phyloP scores from a whole-genome alignment of 2,113 vertebrate species.

The Poicephalus gulielmi region DNA sequence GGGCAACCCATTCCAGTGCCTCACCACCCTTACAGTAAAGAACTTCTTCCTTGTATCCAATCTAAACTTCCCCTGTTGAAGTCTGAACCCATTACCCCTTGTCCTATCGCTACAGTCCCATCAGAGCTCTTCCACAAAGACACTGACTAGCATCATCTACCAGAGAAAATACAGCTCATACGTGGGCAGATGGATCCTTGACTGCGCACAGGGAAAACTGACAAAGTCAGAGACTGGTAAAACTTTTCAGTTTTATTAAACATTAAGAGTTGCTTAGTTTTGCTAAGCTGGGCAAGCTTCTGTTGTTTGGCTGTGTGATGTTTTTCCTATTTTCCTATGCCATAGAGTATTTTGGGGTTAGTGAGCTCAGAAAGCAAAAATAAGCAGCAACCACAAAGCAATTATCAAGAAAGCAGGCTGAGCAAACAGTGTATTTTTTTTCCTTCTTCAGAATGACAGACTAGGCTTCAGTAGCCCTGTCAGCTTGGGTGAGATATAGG shows the following conservation, averaged over 20 bases:
- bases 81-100: no score
- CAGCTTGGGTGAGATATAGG: background rate
- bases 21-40: no score
- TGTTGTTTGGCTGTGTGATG: background rate
- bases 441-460: slow-evolving; percentile 25
- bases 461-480: background rate
- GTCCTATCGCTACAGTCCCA: no score
- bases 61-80: no score
- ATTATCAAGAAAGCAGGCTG: slow-evolving; percentile 9
- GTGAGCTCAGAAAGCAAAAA: background rate
- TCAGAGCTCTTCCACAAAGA: background rate
- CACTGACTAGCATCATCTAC: background rate
- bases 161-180: background rate
- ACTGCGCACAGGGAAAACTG: background rate
- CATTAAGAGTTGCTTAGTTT: background rate
- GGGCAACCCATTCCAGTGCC: no score
- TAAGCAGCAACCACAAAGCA: slow-evolving; percentile 33
- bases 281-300: background rate
- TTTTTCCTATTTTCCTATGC: background rate
- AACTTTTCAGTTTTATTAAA: background rate
- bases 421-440: background rate
- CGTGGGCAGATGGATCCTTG: background rate
- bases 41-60: no score
- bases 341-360: slow-evolving; percentile 14
- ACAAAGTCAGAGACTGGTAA: background rate